Conservation (phyloP, 2,888 invertebrate genomes). For the Drosophila setosimentum region DNA sequence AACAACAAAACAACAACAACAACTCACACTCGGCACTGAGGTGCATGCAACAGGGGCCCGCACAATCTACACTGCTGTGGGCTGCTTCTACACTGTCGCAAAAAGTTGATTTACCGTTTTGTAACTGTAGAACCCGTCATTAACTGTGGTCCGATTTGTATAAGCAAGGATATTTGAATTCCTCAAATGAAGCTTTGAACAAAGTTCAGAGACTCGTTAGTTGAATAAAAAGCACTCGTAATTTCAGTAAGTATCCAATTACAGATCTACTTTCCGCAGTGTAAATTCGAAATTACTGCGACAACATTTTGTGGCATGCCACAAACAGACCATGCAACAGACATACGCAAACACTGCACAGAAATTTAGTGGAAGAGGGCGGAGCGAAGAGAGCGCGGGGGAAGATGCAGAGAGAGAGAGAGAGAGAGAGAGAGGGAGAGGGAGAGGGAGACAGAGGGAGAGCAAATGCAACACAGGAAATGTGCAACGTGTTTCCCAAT, state of each 20-base stretch:
- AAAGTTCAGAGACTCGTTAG: background rate
- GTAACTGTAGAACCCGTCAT: background rate
- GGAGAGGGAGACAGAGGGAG: background rate
- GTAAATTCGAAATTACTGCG: slow-evolving; percentile 50
- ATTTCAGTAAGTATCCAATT: background rate
- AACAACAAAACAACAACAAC: slow-evolving; percentile 1
- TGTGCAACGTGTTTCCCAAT: slow-evolving; percentile 42
- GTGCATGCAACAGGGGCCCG: slow-evolving; percentile 44
- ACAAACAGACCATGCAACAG: slow-evolving; percentile 31
- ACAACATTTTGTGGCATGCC: slow-evolving; percentile 65
- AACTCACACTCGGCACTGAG: slow-evolving; percentile 19
- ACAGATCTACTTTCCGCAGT: slow-evolving; percentile 36
- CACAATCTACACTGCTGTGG: slow-evolving; percentile 25
- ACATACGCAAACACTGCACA: background rate
- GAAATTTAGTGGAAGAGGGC: background rate
- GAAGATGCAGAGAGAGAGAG: background rate
- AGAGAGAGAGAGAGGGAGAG: background rate
- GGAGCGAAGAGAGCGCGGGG: too few species aligned
- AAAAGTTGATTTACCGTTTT: background rate
- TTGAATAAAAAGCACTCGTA: background rate
- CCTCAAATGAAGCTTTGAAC: background rate
- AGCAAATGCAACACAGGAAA: slow-evolving; percentile 45
- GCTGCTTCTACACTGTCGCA: slow-evolving; percentile 22
- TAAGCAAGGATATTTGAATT: background rate
- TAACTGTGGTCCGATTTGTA: background rate